Evolutionary conservation across 2,888 invertebrate genomes (phyloP).

Genomic region (Agapostemon virescens): DNA sequence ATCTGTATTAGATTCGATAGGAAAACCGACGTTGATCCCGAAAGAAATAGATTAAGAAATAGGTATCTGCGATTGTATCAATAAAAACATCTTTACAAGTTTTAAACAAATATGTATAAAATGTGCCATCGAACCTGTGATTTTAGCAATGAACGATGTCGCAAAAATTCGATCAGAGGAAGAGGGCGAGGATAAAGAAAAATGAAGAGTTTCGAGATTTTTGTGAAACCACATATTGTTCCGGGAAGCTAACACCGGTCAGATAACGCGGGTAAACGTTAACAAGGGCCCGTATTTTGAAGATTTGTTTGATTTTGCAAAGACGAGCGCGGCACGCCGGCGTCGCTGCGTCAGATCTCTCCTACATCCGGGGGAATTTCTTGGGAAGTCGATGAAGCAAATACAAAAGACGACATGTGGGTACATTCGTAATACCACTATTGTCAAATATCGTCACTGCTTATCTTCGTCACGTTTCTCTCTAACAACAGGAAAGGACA

Average conservation of each 20-base stretch:
- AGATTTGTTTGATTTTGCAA: slow-evolving; percentile 34
- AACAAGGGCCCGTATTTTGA: background rate
- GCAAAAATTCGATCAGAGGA: too few relatives aligned
- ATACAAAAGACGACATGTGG: slow-evolving; percentile 54
- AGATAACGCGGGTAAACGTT: background rate
- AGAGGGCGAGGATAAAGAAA: too few relatives aligned
- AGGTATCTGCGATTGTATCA: too few relatives aligned
- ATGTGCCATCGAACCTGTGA: too few relatives aligned
- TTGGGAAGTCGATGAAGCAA: slow-evolving; percentile 54
- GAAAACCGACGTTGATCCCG: too few relatives aligned
- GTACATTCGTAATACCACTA: slow-evolving; percentile 50
- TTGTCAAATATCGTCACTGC: slow-evolving; percentile 72
- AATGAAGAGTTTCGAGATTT: background rate
- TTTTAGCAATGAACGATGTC: too few relatives aligned
- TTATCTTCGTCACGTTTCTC: slow-evolving; percentile 65
- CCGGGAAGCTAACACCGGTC: background rate
- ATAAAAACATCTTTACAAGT: too few relatives aligned
- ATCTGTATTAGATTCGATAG: too few relatives aligned
- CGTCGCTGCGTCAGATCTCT: slow-evolving; percentile 28
- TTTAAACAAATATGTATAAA: too few relatives aligned
- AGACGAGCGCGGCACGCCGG: background rate
- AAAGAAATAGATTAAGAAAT: too few relatives aligned
- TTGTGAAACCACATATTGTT: background rate
- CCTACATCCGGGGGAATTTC: slow-evolving; percentile 58
- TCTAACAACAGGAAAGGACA: slow-evolving; percentile 37